These are phyloP conservation scores for Festucalex cinctus DNA, from an alignment of 2,113 vertebrate genomes.

Conservation along the genomic window DNA sequence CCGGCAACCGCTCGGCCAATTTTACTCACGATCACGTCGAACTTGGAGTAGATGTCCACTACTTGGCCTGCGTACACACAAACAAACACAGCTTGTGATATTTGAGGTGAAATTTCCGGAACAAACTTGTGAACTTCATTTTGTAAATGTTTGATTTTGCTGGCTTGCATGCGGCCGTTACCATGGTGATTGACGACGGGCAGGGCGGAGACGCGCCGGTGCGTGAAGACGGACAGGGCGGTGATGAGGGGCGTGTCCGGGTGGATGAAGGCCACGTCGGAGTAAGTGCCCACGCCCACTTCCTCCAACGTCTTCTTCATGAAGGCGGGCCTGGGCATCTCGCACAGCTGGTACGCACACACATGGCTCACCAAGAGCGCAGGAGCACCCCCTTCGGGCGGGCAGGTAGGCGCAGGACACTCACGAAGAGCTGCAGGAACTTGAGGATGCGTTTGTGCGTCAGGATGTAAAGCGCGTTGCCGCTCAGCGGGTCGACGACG, in stretches of 20 bases:
- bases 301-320: slow-evolving; percentile 93
- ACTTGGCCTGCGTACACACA: slow-evolving; percentile 85
- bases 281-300: slow-evolving; percentile 89
- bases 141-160: too few relatives aligned
- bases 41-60: slow-evolving; percentile 99
- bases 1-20: neutral
- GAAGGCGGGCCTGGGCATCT: slow-evolving; percentile 98
- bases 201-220: slow-evolving; percentile 88
- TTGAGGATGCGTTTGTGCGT: slow-evolving; percentile 99
- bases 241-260: slow-evolving; percentile 97
- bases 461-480: slow-evolving; percentile 98
- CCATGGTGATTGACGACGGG: slow-evolving; percentile 93
- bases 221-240: slow-evolving; percentile 92
- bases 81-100: neutral
- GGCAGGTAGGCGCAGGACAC: slow-evolving; percentile 47
- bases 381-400: too few relatives aligned
- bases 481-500: slow-evolving; percentile 93
- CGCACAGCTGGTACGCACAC: slow-evolving; percentile 79
- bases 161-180: slow-evolving; percentile 40
- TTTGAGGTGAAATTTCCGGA: neutral
- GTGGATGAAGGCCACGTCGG: slow-evolving; percentile 95
- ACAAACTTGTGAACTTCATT: too few relatives aligned
- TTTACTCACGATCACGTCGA: slow-evolving; percentile 97
- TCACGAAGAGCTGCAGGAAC: slow-evolving; percentile 99
- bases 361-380: neutral